phyloP scores from a whole-genome alignment of 2,113 vertebrate genomes.

The Ceyx margarethae region DNA sequence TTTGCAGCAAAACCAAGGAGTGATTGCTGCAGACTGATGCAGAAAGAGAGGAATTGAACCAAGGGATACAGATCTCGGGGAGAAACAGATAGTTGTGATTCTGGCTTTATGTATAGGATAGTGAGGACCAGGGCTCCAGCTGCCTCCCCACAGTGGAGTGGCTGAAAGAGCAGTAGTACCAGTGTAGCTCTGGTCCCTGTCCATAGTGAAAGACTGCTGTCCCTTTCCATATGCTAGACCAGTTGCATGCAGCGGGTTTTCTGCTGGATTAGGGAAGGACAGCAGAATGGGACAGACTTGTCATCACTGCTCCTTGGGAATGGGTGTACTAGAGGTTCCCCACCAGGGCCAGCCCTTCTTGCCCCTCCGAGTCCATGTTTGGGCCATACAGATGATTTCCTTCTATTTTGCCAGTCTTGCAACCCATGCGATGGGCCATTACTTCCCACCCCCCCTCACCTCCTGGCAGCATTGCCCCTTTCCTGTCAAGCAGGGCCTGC shows the following conservation, averaged over 20 bases:
- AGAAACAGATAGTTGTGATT: neutral
- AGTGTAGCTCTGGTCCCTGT: neutral
- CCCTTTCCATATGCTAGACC: neutral
- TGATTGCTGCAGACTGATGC: neutral
- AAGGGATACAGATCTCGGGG: neutral
- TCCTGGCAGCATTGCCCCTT: slow-evolving; percentile 19
- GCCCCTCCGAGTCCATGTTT: neutral
- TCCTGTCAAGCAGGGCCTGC: slow-evolving; percentile 24
- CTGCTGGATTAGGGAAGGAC: neutral
- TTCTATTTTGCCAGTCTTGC: neutral
- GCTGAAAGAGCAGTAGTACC: neutral
- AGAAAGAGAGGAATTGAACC: neutral
- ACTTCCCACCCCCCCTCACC: neutral
- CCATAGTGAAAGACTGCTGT: neutral
- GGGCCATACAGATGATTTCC: neutral
- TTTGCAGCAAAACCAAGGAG: neutral
- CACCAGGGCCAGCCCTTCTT: neutral
- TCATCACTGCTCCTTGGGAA: neutral
- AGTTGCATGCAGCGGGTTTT: neutral
- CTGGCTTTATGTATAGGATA: neutral
- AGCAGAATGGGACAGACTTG: neutral
- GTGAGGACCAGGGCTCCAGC: neutral
- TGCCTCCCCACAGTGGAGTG: neutral
- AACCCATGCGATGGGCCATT: neutral
- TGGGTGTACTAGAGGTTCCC: neutral